Base-by-base conservation (phyloP, 1,140 invertebrate genomes). In the Bactericera cockerelli region DNA sequence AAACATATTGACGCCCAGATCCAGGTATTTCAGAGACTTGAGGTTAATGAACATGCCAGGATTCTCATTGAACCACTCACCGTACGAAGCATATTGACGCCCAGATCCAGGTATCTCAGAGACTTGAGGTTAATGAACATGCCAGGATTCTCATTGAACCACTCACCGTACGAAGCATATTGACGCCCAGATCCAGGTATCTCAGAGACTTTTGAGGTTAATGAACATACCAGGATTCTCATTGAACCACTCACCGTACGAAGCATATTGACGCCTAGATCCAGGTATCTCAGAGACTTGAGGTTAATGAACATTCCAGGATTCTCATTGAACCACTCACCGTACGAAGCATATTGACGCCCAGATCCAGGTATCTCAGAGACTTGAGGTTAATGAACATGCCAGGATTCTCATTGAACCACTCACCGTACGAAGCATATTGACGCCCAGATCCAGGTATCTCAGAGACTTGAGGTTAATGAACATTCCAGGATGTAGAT, bases 251-350 rank as follows among this genome's bases (percentile, higher is more conserved):
- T 78, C 76, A 92, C 87, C 62, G 88, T 90, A 67, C 89, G 76
- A 22, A 93, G 70, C 19, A 86, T 83, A 69, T 94, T 94, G 1
- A 91, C 79, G 63, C 87, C 87, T 3, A 94, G 74, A 69, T 91
- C 86, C 55, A 94, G 72, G 63, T 81, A 81, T 59, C 79, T 78
- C 2, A 94, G 70, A 26, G 79, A 74, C 11, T 72, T 76, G 38
- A 91, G 72, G 10, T 82, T 81, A 0, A 82, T 75, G 69, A 93
- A 93, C 3, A 86, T 84, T 58, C 87, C 86, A 1, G 83, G 77
- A 1, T n/a, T n/a, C n/a, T n/a, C 33, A 36, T 16, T 36, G 10
- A 36, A 59, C 61, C 64, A 74, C 77, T 78, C 76, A 92, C 87
- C 62, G 88, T 90, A 67, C 89, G 76, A 22, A 93, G 70, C 19